These are phyloP conservation scores for Actinostola sp. DNA, from an alignment of 92 coral and sea anemone species.

Conservation along the genomic window DNA sequence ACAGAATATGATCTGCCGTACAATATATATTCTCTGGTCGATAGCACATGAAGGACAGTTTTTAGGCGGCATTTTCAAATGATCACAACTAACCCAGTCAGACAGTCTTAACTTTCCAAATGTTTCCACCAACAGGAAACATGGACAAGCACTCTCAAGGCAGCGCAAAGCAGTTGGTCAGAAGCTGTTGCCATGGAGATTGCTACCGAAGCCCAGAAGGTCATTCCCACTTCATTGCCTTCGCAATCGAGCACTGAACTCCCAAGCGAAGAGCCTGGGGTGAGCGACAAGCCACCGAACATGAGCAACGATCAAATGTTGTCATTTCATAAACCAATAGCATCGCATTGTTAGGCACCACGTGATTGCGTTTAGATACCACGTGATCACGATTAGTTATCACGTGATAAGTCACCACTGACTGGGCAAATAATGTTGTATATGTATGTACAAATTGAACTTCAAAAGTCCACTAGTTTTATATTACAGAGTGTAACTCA, in stretches of 20 bases:
- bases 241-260: conserved; percentile 31
- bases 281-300: conserved; percentile 47
- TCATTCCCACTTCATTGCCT: conserved; percentile 33
- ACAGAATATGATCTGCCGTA: no score
- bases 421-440: background rate
- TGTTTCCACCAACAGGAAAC: conserved; percentile 61
- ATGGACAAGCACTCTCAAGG: conserved; percentile 87
- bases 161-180: conserved; percentile 92
- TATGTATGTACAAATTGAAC: no score
- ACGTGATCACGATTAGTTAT: background rate
- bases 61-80: no score
- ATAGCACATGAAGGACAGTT: no score
- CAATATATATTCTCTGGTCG: no score
- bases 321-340: conserved; percentile 80
- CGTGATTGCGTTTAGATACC: background rate
- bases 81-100: no score
- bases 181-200: conserved; percentile 83
- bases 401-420: background rate
- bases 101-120: background rate
- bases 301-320: conserved; percentile 64
- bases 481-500: conserved; percentile 5
- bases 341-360: conserved; percentile 64
- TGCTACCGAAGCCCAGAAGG: conserved; percentile 73
- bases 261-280: conserved; percentile 38
- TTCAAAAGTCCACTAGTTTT: background rate